Evolutionary conservation across 2,797 vertebrate species (phyloP).

Genomic region (Sebastes hubbsi): DNA sequence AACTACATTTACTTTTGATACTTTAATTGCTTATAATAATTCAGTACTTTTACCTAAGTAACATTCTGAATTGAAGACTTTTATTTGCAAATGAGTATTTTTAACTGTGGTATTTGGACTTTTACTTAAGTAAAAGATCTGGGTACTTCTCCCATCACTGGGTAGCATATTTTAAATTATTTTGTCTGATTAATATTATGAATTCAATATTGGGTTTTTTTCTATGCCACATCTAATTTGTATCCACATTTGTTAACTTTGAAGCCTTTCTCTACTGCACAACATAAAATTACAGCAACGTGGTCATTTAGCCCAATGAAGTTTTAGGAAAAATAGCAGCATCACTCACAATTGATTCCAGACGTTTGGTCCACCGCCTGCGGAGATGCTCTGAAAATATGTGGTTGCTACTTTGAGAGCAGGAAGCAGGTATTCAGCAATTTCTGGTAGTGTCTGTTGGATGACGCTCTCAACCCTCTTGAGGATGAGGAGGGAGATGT

Average conservation of each 20-base stretch:
- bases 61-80: too few relatives aligned
- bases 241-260: neutral
- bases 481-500: conserved; percentile 62
- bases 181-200: neutral
- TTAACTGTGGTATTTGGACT: too few relatives aligned
- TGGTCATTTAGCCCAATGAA: neutral
- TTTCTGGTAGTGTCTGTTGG: conserved; percentile 37
- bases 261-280: neutral
- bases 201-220: neutral
- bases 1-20: too few relatives aligned
- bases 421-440: conserved; percentile 49
- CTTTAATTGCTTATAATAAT: too few relatives aligned
- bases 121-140: too few relatives aligned
- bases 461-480: conserved; percentile 51
- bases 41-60: too few relatives aligned
- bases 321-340: neutral
- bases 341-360: conserved; percentile 80
- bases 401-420: conserved; percentile 48
- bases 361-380: conserved; percentile 44
- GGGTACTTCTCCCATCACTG: too few relatives aligned
- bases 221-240: neutral
- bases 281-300: neutral
- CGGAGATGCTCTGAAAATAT: conserved; percentile 67
- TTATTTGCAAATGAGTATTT: too few relatives aligned
- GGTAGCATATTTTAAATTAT: neutral